Base-by-base conservation (phyloP, 2,797 vertebrate species). In the Buceros bicornis region DNA sequence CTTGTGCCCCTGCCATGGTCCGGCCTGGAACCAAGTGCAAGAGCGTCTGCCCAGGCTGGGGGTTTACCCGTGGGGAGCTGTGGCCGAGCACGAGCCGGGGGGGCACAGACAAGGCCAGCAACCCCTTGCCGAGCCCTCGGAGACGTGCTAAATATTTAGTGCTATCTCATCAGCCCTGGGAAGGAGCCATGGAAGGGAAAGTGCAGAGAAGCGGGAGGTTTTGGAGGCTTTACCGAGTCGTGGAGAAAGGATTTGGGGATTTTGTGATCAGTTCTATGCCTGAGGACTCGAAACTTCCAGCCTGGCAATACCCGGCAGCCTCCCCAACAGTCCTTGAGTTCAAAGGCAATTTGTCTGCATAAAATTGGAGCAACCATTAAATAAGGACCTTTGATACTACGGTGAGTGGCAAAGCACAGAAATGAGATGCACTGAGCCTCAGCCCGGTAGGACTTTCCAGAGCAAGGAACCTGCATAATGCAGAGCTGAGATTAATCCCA, bases 311-410 rank as follows among this genome's bases (percentile, higher is more conserved):
- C 78, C 65, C 37, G 5, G 7, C 72, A 58, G 58, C 78, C 62
- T 86, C 64, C 62, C 86, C 54, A 42, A 6, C 50, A 77, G 78
- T 20, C 58, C 86, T 60, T 6, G 74, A 83, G 67, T 72, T 92
- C 89, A 58, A 67, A 93, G 89, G 69, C 86, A 81, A 83, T 80
- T 90, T 94, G 73, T 58, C 92, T 69, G 89, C 65, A n/a, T 72
- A 64, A 60, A 84, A 73, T 77, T 6, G 51, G 92, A 92, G 87
- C 61, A 21, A 65, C 74, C 74, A 37, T 73, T 62, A 81, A 92
- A 92, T 33, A 25, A 73, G 60, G 79, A 87, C 79, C 79, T 90
- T 64, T 47, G 92, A 60, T 81, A 72, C 25, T 3, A 1, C 0
- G 13, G 62, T 2, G 57, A 86, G 91, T 13, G 85, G 89, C 67